Conservation (phyloP, 1,140 invertebrate species). For the Monochamus saltuarius region DNA sequence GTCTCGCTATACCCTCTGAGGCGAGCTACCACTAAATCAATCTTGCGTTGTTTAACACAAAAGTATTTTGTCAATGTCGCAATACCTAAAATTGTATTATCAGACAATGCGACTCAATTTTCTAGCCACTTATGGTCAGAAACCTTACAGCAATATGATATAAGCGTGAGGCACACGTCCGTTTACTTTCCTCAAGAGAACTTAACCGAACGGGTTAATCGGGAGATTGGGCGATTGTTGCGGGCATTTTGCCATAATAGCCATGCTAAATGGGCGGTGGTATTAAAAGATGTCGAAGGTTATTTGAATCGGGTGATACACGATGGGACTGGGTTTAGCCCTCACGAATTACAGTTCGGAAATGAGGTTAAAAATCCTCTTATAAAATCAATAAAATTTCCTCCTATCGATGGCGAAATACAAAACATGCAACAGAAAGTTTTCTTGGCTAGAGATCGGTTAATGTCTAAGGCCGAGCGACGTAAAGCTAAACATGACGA, state of each 20-base stretch:
- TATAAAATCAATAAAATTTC: neutral
- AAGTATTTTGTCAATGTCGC: conserved; percentile 2
- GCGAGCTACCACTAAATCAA: neutral
- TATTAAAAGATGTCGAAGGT: neutral
- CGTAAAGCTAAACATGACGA: neutral
- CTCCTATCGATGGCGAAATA: neutral
- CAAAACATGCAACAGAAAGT: neutral
- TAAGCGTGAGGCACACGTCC: conserved; percentile 1
- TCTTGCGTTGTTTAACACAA: neutral
- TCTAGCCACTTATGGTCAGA: neutral
- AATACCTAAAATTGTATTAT: neutral
- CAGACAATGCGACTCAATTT: conserved; percentile 14
- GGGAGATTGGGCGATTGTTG: conserved; percentile 12
- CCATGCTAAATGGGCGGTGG: conserved; percentile 7
- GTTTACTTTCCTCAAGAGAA: conserved; percentile 14
- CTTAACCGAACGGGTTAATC: conserved; percentile 3
- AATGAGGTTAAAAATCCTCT: neutral
- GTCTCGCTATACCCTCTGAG: neutral
- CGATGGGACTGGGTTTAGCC: conserved; percentile 6
- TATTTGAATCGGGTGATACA: neutral
- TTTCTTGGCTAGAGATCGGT: neutral
- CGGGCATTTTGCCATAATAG: conserved; percentile 12
- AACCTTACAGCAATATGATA: neutral
- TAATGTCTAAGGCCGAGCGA: neutral
- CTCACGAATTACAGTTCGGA: neutral